Evolutionary conservation across 2,888 invertebrate genomes (phyloP), one percentile per base, ranked within the genome.

Genomic region (Ophioninae sp.): DNA sequence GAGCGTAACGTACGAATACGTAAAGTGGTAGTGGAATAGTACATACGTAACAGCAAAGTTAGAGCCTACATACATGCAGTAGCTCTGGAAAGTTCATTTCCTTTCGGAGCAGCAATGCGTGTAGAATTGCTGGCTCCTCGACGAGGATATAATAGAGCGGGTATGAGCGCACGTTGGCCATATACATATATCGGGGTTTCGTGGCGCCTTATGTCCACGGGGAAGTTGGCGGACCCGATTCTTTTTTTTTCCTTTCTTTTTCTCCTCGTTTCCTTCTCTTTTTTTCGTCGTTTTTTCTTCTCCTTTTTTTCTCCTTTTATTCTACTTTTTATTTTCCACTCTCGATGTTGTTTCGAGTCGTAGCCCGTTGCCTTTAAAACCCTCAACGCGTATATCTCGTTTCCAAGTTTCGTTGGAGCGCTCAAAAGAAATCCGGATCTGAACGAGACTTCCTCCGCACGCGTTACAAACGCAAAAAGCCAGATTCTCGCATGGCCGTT

Each of bases 21-120:
- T 59, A 23, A 20, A 57, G 50, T 61, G 39, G 50, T 41, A 20
- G 57, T 44, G 76, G 67, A 37, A 69, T 81, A 23, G 64, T 62
- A 59, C 17, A 59, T 72, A 79, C 80, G 79, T 81, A 85, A 85
- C 83, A 75, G 57, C 57, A 23, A 23, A 41, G 13, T 8, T 65
- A 17, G 50, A 44, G 37, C 13, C 30, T 3, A 56, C 30, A 37
- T 75, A 65, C 20, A 75, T 65, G 30, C 17, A 59, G 37, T 44
- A 17, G 83, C 61, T 77, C 82, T 85, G 81, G 86, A 86, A 87
- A 87, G 83, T 87, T 86, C 78, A 87, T 87, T 87, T 87, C 87
- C 87, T 87, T 87, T 87, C 87, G 86, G 77, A 84, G 85, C 82
- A 84, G 86, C 83, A 87, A 87, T 87, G 85, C 87, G 85, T 86